Base-by-base conservation (phyloP, 2,888 invertebrate species). In the Orgyia antiqua region DNA sequence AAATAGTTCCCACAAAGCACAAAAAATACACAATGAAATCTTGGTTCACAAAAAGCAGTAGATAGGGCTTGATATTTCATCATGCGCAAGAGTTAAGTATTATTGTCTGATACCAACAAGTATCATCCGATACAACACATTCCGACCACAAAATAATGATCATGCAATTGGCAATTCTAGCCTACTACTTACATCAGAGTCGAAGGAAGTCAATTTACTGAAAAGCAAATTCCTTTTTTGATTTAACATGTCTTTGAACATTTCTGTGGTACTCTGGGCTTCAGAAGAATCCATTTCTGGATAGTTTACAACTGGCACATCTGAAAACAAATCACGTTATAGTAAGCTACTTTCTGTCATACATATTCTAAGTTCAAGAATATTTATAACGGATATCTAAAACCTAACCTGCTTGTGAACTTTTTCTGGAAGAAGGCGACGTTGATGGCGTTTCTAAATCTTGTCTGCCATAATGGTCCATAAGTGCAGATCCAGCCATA, bases 221-320 rank as follows among this genome's bases (percentile, higher is more conserved):
- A 96, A 88, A 13, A 96, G 87, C 59, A 94, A 90, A 64, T 96
- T 94, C 50, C 96, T 91, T 75, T 98, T 98, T 69, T 96, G 96
- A 49, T 94, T 95, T 52, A 98, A 88, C 90, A 98, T 93, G 62
- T 97, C 97, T 63, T 96, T 92, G 71, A 98, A 94, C 91, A 97
- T 96, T 62, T 97, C 97, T 0, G 96, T 91, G 2, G 96, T 93
- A 28, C 93, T 93, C 57, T 93, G 93, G 2, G 89, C 89, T 43
- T 90, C 90, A 12, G 88, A 87, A 8, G 89, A 82, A 36, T 92
- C 91, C 46, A 89, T 86, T 39, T 93, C 92, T n/a, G 90, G 89
- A 43, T 78, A 86, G 53, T 83, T 83, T 3, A 83, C 58, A 1
- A 91, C 90, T 12, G 93, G 91, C 17, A 79, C 51, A 51, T 87